Evolutionary conservation across 2,888 invertebrate species (phyloP), one percentile per base, ranked within the genome.

Genomic region (Archaeoteleia sp.): DNA sequence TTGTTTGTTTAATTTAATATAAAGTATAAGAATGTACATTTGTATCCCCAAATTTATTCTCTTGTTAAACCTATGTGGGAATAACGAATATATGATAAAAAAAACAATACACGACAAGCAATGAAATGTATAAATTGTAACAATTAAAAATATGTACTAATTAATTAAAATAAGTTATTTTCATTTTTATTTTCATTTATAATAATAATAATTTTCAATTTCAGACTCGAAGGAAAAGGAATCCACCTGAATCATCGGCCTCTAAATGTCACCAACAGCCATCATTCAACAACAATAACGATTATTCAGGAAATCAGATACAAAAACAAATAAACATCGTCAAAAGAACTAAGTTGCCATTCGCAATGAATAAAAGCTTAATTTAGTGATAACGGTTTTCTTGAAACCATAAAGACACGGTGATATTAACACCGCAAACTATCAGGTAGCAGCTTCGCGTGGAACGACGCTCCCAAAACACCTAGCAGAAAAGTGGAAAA

Each of bases 151-250:
- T 45, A 20, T 20, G 20, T 20, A 20, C 5, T 20, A 20, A n/a
- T n/a, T n/a, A n/a, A n/a, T n/a, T n/a, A n/a, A n/a, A n/a, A n/a
- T n/a, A n/a, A n/a, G n/a, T n/a, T n/a, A n/a, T n/a, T n/a, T n/a
- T n/a, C n/a, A n/a, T n/a, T n/a, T n/a, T n/a, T n/a, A n/a, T n/a
- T n/a, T n/a, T n/a, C n/a, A n/a, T n/a, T n/a, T n/a, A n/a, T n/a
- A n/a, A n/a, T n/a, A n/a, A n/a, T n/a, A n/a, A n/a, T n/a, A n/a
- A n/a, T n/a, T 45, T 37, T 49, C 54, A 25, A 51, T 77, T 89
- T n/a, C 87, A 91, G 91, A 91, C 87, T 89, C 90, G 75, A 91
- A 90, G 87, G 90, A 90, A 80, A 90, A 90, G 79, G 90, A 90
- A 86, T 90, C 90, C 60, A 90, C 90, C 88, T 90, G 90, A 91